Percentiles rank a stretch among this genome's conserved stretches.
Conservation (phyloP, 2,888 invertebrate species). For the Drosophila subquinaria region DNA sequence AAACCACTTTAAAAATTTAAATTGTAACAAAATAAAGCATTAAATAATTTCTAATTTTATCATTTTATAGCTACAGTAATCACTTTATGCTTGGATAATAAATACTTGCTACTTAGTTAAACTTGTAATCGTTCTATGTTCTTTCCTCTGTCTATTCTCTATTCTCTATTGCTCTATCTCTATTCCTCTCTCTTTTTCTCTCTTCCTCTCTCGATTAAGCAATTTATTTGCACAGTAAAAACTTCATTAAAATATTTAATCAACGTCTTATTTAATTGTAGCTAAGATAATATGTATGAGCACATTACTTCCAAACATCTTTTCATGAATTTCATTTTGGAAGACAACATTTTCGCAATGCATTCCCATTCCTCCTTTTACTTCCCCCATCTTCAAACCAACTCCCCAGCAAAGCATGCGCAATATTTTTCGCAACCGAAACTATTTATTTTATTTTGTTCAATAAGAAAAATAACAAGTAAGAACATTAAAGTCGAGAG, state of each 20-base stretch:
- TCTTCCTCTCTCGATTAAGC: not conserved
- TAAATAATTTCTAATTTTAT: too few species aligned
- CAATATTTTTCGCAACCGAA: constrained; percentile 45
- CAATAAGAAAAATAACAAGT: constrained; percentile 5
- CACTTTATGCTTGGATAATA: too few species aligned
- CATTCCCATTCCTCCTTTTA: not conserved
- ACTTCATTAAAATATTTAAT: not conserved
- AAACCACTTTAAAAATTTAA: too few species aligned
- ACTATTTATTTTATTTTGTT: constrained; percentile 10
- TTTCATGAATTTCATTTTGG: constrained; percentile 21
- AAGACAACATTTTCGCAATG: constrained; percentile 24
- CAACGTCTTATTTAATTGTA: not conserved
- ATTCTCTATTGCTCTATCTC: not conserved
- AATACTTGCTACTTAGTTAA: too few species aligned
- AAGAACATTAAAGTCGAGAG: not conserved
- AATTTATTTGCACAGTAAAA: not conserved
- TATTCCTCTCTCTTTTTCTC: not conserved
- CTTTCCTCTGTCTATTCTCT: too few species aligned
- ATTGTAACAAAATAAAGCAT: too few species aligned
- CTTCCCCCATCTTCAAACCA: not conserved
- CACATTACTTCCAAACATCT: constrained; percentile 30
- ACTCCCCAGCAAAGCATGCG: constrained; percentile 8
- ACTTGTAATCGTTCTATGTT: too few species aligned
- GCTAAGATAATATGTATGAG: not conserved
- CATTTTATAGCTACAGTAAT: too few species aligned